Base-by-base conservation (phyloP, 1,140 invertebrate species). In the Pteromalus puparum region DNA sequence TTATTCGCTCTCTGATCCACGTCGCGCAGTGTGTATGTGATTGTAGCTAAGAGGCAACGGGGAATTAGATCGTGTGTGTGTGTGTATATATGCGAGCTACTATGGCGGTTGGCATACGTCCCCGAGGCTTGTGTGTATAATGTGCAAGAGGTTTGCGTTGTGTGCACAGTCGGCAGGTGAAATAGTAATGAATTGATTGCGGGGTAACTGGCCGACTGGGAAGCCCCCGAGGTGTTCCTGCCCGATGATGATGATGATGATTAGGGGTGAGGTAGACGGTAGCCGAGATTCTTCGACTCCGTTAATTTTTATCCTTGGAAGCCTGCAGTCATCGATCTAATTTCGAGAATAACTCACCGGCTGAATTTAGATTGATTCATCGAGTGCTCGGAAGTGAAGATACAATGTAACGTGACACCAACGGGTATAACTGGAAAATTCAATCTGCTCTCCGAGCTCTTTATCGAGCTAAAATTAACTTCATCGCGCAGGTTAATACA, bases 181-280 rank as follows among this genome's bases (percentile, higher is more conserved):
- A 79, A 79, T 79, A 28, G 77, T 68, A 68, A 79, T 79, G 77
- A 79, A 79, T 79, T 68, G 77, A 79, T 79, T 68, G 61, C 28
- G 48, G 26, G 75, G 6, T 77, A 77, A 77, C 26, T 61, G 12
- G 26, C n/a, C n/a, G n/a, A n/a, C n/a, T n/a, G n/a, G n/a, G 24
- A 6, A 38, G 30, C n/a, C 67, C 67, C 12, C n/a, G 67, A 28
- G 67, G n/a, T 70, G 26, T 70, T n/a, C 15, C 18, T 7, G 6
- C 53, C 18, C 10, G 46, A 15, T 18, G 46, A 48, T 61, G 18
- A n/a, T 61, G 53, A 61, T n/a, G 53, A 61, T 21, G 53, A 61
- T 61, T 61, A 5, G 15, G 38, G 53, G 18, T 21, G 4, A 61
- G 18, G 53, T 3, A 7, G 18, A 6, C 6, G 21, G 18, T n/a